A percentile compares a stretch with the other conserved stretches of the same genome.
Evolutionary conservation across 2,797 vertebrate genomes (phyloP).

Genomic region (Sebastes diploproa): DNA sequence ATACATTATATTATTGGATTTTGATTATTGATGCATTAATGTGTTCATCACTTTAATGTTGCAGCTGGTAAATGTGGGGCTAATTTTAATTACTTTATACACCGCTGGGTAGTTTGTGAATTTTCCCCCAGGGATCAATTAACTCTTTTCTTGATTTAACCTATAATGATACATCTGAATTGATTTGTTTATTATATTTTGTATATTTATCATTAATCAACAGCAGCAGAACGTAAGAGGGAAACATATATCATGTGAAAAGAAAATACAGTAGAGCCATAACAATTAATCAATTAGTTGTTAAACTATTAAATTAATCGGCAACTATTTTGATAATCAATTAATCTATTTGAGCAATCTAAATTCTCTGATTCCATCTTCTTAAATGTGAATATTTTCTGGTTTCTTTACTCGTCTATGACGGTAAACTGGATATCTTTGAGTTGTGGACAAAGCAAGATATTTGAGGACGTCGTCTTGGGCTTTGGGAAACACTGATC

Average conservation of each 20-base stretch:
- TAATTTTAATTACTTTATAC: background rate
- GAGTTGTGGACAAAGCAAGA: too few relatives aligned
- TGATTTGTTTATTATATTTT: background rate
- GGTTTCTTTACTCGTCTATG: too few relatives aligned
- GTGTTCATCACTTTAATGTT: background rate
- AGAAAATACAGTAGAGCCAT: too few relatives aligned
- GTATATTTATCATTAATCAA: background rate
- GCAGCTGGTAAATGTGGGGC: background rate
- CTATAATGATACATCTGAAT: background rate
- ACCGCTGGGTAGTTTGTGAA: background rate
- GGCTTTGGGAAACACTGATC: too few relatives aligned
- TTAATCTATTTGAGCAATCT: too few relatives aligned
- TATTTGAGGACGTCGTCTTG: too few relatives aligned
- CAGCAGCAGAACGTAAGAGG: background rate
- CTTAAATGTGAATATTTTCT: too few relatives aligned
- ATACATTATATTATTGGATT: background rate
- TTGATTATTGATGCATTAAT: background rate
- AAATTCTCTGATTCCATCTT: too few relatives aligned
- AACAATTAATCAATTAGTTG: too few relatives aligned
- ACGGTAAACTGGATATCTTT: rapidly evolving
- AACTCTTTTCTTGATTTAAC: background rate
- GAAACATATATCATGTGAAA: too few relatives aligned
- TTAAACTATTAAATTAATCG: too few relatives aligned
- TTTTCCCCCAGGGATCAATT: background rate
- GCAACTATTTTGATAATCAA: too few relatives aligned